Base-by-base conservation (phyloP, 1,140 invertebrate species). In the Potamilus streckersoni region DNA sequence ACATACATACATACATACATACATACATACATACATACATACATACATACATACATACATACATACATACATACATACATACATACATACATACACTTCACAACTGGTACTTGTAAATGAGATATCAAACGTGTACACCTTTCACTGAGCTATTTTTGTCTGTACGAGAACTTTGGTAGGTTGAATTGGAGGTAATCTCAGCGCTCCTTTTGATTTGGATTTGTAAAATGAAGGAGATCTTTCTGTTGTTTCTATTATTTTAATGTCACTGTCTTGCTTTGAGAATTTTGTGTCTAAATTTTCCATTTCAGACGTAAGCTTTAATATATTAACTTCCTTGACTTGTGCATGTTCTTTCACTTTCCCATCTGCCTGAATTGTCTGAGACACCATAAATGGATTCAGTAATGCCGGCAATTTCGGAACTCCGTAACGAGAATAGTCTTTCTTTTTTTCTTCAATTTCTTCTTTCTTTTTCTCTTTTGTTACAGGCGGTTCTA, bases 391-490 rank as follows among this genome's bases (percentile, higher is more conserved):
- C 49, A 72, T 72, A 55, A 72, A 77, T 68, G 75, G 69, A 64
- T 75, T 75, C 11, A 59, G 64, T 19, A 72, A 58, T 19, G 72
- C 69, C 64, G 69, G 69, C 57, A 69, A 59, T 69, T 65, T 56
- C 2, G 58, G 23, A 17, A 65, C 49, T 20, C 72, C 60, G 63
- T 58, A 23, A 72, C 75, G 15, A 77, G 31, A 59, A 23, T 71
- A 14, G 69, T 76, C 23, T 71, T 64, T 38, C 71, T 69, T 6
- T 63, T 56, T 60, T 76, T 76, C 23, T 70, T 57, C 56, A 71
- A 20, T 57, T 55, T 68, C 55, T 72, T 64, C 63, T 77, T 77
- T 58, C 68, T 69, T 72, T 77, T 77, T 17, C 70, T 77, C 27
- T 77, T 72, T 17, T 19, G 69, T 60, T 67, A 72, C 75, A 60